Evolutionary conservation across 1,140 invertebrate genomes (phyloP).

Genomic region (Drosophila nigrodunni): DNA sequence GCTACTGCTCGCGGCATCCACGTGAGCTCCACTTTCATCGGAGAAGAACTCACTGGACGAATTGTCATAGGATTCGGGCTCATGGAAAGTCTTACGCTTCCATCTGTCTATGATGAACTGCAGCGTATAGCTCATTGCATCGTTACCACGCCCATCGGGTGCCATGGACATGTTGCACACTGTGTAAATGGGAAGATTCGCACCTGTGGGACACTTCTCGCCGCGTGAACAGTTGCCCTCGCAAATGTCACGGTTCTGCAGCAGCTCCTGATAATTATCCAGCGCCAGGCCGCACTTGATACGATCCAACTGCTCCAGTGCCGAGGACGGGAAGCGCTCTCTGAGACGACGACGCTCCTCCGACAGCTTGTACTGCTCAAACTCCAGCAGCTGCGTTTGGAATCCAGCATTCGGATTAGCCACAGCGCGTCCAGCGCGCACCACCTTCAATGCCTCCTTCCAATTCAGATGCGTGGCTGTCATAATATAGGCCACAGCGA

Average conservation of each 20-base stretch:
- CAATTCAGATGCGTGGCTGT: slow-evolving; percentile 95
- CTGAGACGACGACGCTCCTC: slow-evolving; percentile 94
- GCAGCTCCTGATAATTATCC: slow-evolving; percentile 91
- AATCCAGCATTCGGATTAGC: slow-evolving; percentile 98
- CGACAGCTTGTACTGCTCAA: slow-evolving; percentile 91
- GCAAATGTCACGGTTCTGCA: slow-evolving; percentile 91
- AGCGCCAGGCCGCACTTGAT: slow-evolving; percentile 91
- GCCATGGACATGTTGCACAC: slow-evolving; percentile 1
- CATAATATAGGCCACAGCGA: slow-evolving; percentile 94
- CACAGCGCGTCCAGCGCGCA: slow-evolving; percentile 94
- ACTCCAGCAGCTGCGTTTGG: slow-evolving; percentile 96
- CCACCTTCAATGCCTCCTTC: slow-evolving; percentile 96
- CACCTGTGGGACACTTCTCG: slow-evolving; percentile 92
- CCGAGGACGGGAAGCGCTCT: slow-evolving; percentile 92
- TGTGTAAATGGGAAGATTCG: slow-evolving; percentile 76
- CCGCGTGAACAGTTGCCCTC: slow-evolving; percentile 93
- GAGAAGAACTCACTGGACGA: not conserved
- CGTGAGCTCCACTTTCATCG: not conserved
- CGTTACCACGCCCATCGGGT: not conserved
- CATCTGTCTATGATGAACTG: slow-evolving; percentile 62
- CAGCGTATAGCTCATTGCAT: slow-evolving; percentile 48
- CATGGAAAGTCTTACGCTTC: slow-evolving; percentile 29
- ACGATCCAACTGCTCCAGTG: slow-evolving; percentile 90
- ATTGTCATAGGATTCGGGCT: too few relatives aligned
- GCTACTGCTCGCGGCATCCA: not conserved